Percentiles rank a stretch among this genome's conserved stretches.
Evolutionary conservation across 2,113 vertebrate species (phyloP).

Genomic region (Otolemur garnettii): DNA sequence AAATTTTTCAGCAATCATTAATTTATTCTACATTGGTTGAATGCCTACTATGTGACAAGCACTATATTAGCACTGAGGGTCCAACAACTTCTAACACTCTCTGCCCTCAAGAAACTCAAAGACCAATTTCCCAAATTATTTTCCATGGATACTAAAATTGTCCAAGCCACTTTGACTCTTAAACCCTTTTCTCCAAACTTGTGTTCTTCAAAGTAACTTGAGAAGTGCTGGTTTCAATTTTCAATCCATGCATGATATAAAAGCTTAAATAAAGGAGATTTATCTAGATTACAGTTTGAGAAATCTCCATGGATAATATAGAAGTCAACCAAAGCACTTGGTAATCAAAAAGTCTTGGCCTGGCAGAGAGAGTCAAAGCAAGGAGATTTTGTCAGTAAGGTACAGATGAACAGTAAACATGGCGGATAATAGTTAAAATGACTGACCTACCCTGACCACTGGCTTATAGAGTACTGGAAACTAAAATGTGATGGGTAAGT

Average conservation of each 20-base stretch:
- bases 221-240: constrained; percentile 20
- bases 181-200: neutral
- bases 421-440: neutral
- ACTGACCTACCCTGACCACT: neutral
- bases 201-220: neutral
- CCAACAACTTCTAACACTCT: neutral
- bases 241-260: neutral
- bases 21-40: neutral
- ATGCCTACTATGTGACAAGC: neutral
- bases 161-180: neutral
- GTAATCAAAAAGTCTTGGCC: neutral
- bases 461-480: neutral
- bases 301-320: neutral
- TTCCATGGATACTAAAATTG: constrained; percentile 10
- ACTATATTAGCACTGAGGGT: neutral
- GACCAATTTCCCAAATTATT: neutral
- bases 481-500: neutral
- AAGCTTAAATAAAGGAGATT: constrained; percentile 1
- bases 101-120: neutral
- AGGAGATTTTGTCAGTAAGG: neutral
- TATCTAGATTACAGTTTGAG: neutral
- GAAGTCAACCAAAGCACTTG: constrained; percentile 3
- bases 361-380: neutral
- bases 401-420: neutral
- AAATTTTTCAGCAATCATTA: neutral